These are phyloP conservation scores for Sesia apiformis DNA, from an alignment of 2,888 invertebrate genomes.

Conservation along the genomic window DNA sequence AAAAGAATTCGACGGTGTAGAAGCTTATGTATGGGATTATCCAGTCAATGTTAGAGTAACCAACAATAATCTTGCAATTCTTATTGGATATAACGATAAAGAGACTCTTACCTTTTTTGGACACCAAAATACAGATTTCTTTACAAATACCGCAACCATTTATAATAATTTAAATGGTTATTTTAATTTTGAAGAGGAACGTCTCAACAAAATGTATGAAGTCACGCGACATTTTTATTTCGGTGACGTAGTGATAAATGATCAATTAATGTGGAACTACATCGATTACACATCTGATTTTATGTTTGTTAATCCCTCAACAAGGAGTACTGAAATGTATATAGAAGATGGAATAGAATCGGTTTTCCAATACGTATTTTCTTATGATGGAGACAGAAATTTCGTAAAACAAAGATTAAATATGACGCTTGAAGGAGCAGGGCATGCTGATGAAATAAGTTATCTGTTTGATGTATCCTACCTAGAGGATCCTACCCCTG, in stretches of 20 bases:
- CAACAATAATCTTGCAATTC: constrained; percentile 27
- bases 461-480: constrained; percentile 6
- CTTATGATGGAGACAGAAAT: constrained; percentile 6
- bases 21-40: constrained; percentile 26
- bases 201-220: constrained; percentile 12
- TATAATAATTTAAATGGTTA: constrained; percentile 3
- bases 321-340: constrained; percentile 19
- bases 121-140: not conserved
- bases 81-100: constrained; percentile 15
- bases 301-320: constrained; percentile 21
- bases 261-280: constrained; percentile 21
- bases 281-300: constrained; percentile 28
- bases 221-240: constrained; percentile 18
- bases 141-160: constrained; percentile 3
- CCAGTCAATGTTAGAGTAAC: constrained; percentile 24
- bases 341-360: not conserved
- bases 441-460: constrained; percentile 18
- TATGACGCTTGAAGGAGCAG: constrained; percentile 2
- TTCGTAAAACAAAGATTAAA: not conserved
- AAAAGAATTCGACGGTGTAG: constrained; percentile 25
- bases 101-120: constrained; percentile 1
- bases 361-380: constrained; percentile 5
- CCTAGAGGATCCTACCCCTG: constrained; percentile 2
- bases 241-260: constrained; percentile 12
- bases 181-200: constrained; percentile 12